Evolutionary conservation across 2,888 invertebrate species (phyloP), one percentile per base, ranked within the genome.

Genomic region (Siphonodentalium dalli): DNA sequence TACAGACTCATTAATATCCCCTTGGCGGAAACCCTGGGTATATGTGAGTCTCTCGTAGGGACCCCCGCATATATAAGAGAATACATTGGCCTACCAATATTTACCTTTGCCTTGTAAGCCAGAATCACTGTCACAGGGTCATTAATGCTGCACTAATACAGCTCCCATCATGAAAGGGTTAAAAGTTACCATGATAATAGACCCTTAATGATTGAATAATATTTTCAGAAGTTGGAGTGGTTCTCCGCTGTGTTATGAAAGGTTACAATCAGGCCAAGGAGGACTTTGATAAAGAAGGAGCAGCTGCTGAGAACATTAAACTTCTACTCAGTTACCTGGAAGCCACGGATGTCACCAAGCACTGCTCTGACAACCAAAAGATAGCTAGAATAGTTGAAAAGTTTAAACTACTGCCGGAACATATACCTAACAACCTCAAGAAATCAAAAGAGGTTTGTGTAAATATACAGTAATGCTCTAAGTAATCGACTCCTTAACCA

Each of bases 341-440:
- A 44, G 77, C 71, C 13, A 68, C 79, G 5, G 68, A 80, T 43
- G 69, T 52, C 23, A 71, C 68, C 39, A 75, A 69, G 56, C 73
- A 70, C 63, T 63, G 70, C 24, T 61, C 61, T 20, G 77, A 69
- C 63, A 70, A 68, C 5, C 61, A 67, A 11, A 62, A 68, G 52
- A 71, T 77, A 4, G 69, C 80, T 18, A 59, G 72, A 13, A 63
- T 70, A 26, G 65, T 78, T 29, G 69, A 72, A 45, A 58, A 83
- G 42, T 79, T 87, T 59, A 81, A 85, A 42, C 86, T 89, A 34
- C 85, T 85, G 13, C 81, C 88, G 35, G 87, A 88, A 69, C 88
- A 89, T 77, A 85, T 91, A 29, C 88, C 89, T 47, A 86, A 87
- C 11, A 85, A 85, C 69, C 81, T 89, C 56, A 81, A 88, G 35